Evolutionary conservation across 2,797 vertebrate species (phyloP).

Genomic region (Microctenopoma lineatum): DNA sequence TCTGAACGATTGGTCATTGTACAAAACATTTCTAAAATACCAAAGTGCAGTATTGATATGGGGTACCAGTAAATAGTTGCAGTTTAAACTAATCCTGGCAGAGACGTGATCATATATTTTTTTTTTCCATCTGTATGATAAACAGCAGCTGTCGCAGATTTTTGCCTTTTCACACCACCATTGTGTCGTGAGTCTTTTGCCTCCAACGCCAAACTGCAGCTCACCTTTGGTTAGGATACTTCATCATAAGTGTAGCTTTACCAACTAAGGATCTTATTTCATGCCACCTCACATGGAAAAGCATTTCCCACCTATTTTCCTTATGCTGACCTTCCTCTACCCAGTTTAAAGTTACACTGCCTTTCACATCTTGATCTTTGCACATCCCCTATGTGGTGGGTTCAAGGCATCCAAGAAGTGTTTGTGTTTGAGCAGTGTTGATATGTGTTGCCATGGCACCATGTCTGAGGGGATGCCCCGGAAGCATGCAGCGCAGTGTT

Average conservation of each 20-base stretch:
- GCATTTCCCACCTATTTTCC: conserved; percentile 78
- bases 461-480: conserved; percentile 71
- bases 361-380: conserved; percentile 54
- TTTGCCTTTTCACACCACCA: conserved; percentile 45
- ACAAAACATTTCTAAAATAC: conserved; percentile 12
- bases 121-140: conserved; percentile 42
- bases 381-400: conserved; percentile 47
- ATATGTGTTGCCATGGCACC: conserved; percentile 69
- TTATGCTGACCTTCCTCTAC: conserved; percentile 51
- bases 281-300: conserved; percentile 53
- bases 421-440: conserved; percentile 79
- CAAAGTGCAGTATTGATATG: conserved; percentile 22
- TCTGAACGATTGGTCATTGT: background rate
- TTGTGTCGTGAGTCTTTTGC: background rate
- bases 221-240: conserved; percentile 65
- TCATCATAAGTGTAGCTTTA: conserved; percentile 66
- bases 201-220: conserved; percentile 26
- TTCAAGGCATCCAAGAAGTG: conserved; percentile 67
- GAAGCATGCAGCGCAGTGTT: conserved; percentile 63
- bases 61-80: conserved; percentile 3
- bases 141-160: conserved; percentile 60
- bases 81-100: conserved; percentile 18
- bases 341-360: conserved; percentile 76
- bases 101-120: background rate
- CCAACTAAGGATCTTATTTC: conserved; percentile 58